Base-by-base conservation (phyloP, 2,888 invertebrate genomes). In the Noctuana brunneofusca region DNA sequence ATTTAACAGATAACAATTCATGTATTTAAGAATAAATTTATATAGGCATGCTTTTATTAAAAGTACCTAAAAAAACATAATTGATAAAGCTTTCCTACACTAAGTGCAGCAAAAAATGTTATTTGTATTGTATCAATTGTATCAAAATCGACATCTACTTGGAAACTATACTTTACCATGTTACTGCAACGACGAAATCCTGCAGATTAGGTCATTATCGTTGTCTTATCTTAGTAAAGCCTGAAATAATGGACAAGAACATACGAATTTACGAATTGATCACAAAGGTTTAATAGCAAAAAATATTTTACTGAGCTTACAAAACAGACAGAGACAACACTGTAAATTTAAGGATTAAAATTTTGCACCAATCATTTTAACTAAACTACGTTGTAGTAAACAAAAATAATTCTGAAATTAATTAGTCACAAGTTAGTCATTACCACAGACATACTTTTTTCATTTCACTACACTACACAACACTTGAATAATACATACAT, bases 121-220 rank as follows among this genome's bases (percentile, higher is more conserved):
- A 41, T 22, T 20, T 8, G 38, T n/a, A 35, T 49, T 20, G 67
- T 75, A 69, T 6, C 75, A 56, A 30, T n/a, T n/a, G n/a, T n/a
- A n/a, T n/a, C n/a, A n/a, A 20, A 43, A 50, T 49, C 18, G 53
- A 2, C 18, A 43, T 43, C 5, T 48, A 22, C 12, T 22, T 20
- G 6, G 16, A 63, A 50, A 56, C 4, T 43, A 41, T 57, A 57
- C 43, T 30, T 41, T 52, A 63, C 35, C 59, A 60, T 67, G 68
- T 64, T 66, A 65, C 54, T 67, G 64, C 66, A 66, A 66, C 64
- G 65, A 68, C 68, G 56, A 63, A 74, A 70, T 72, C 67, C 70
- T 71, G 72, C 74, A 79, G 84, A 83, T 84, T 86, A 87, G 78
- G 81, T 83, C 81, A 84, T 86, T 84, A 86, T 82, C 86, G 76